Conservation (phyloP, 2,113 vertebrate genomes). For the Atherinomorus stipes region DNA sequence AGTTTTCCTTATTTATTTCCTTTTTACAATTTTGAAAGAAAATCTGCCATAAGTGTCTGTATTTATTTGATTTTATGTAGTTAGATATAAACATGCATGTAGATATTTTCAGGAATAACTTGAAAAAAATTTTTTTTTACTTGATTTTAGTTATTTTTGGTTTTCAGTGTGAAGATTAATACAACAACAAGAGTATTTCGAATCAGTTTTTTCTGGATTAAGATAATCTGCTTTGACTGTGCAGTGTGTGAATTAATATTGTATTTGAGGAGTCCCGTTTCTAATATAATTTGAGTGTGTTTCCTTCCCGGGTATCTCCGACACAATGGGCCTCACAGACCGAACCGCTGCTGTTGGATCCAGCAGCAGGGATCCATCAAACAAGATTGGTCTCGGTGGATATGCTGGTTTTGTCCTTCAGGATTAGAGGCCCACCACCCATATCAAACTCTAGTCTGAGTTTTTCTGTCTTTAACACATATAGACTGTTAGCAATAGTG, state of each 20-base stretch:
- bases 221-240: slow-evolving; percentile 49
- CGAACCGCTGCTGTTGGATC: slow-evolving; percentile 53
- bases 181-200: neutral
- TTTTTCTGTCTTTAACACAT: slow-evolving; percentile 31
- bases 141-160: neutral
- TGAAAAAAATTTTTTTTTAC: neutral
- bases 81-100: neutral
- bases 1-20: neutral
- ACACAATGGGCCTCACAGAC: slow-evolving; percentile 71
- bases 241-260: slow-evolving; percentile 65
- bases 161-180: slow-evolving; percentile 4
- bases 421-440: slow-evolving; percentile 73
- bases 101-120: neutral
- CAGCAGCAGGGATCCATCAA: slow-evolving; percentile 73
- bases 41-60: too few species aligned
- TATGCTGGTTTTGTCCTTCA: slow-evolving; percentile 71
- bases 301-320: slow-evolving; percentile 55
- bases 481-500: neutral
- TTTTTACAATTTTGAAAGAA: neutral
- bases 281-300: slow-evolving; percentile 63
- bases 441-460: slow-evolving; percentile 51
- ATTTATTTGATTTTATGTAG: too few species aligned
- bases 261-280: slow-evolving; percentile 53
- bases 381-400: slow-evolving; percentile 81
- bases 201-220: slow-evolving; percentile 31